Evolutionary conservation across 2,113 vertebrate species (phyloP), one percentile per base, ranked within the genome.

Genomic region (Ranitomeya variabilis): DNA sequence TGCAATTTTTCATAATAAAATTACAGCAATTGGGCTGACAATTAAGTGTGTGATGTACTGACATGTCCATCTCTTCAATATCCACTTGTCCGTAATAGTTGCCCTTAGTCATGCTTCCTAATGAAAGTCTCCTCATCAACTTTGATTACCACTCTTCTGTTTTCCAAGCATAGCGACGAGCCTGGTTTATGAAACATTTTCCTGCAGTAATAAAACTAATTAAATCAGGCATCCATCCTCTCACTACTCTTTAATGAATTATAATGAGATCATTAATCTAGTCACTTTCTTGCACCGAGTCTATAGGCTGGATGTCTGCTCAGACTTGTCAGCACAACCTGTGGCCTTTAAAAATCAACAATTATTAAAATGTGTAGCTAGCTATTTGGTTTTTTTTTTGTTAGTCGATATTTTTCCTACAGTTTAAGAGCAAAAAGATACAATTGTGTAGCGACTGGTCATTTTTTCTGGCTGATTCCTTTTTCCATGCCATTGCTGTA

Each of bases 201-300:
- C 93, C 93, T 94, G 88, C 90, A 89, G 92, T 94, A 94, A 95
- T 95, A 94, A 95, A 95, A 91, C 92, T 94, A 95, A 96, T 96
- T 95, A 95, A 95, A 94, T 91, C 91, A 91, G 92, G 93, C 94
- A 95, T 92, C 93, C 94, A 95, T 93, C 91, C 92, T 92, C 92
- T 92, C 90, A 93, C 91, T 91, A 93, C 89, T 94, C 93, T 93
- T 92, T 94, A 94, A 94, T 94, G 92, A 94, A 94, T 95, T 93
- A 92, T 95, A 94, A 94, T 94, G 92, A 94, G 85, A 91, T 94
- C 92, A 95, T 95, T 95, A 94, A 96, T 94, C 91, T 93, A 57
- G 91, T 79, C 0, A 0, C 90, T 93, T 85, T 92, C 89, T 74
- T 84, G 93, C 64, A 77, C 80, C 64, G 81, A 78, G 67, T 91